These are phyloP conservation scores for Hyperoplus lanceolatus DNA, from an alignment of 2,797 vertebrate genomes.

Conservation along the genomic window DNA sequence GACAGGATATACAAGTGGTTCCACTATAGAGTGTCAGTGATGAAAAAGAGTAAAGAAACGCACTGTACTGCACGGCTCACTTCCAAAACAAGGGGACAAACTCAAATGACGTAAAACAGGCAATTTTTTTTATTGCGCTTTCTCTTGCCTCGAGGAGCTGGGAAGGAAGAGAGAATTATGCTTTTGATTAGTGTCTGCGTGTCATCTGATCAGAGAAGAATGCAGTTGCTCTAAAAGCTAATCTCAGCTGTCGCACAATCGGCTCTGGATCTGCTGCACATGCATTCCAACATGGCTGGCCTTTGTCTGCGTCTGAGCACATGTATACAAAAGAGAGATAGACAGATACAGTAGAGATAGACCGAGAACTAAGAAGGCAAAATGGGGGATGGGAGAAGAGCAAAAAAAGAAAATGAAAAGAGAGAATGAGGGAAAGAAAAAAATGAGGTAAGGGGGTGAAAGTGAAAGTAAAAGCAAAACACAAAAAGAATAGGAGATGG, in stretches of 20 bases:
- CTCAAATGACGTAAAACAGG: slow-evolving; percentile 33
- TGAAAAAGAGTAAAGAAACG: slow-evolving; percentile 8
- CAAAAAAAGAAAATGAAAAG: not conserved
- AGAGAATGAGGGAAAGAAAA: not conserved
- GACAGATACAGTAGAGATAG: not conserved
- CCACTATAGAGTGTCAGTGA: not conserved
- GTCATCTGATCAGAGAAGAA: slow-evolving; percentile 79
- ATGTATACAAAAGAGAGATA: slow-evolving; percentile 42
- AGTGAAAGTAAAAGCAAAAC: slow-evolving; percentile 47
- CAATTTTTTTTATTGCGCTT: slow-evolving; percentile 3
- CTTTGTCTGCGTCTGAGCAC: slow-evolving; percentile 57
- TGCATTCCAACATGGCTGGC: slow-evolving; percentile 65
- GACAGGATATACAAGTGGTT: not conserved
- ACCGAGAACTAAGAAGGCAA: not conserved
- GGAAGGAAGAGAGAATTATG: slow-evolving; percentile 52
- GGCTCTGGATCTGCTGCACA: slow-evolving; percentile 65
- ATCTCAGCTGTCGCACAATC: slow-evolving; percentile 69
- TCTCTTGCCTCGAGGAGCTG: slow-evolving; percentile 1
- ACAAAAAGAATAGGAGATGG: not conserved
- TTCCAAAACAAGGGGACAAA: slow-evolving; percentile 15
- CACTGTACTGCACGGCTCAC: slow-evolving; percentile 5
- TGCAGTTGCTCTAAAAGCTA: slow-evolving; percentile 66
- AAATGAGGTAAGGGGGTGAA: not conserved
- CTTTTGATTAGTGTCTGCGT: slow-evolving; percentile 73
- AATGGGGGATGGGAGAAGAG: not conserved